Evolutionary conservation across 2,888 invertebrate species (phyloP).

Genomic region (Lepeophtheirus nordmannii): DNA sequence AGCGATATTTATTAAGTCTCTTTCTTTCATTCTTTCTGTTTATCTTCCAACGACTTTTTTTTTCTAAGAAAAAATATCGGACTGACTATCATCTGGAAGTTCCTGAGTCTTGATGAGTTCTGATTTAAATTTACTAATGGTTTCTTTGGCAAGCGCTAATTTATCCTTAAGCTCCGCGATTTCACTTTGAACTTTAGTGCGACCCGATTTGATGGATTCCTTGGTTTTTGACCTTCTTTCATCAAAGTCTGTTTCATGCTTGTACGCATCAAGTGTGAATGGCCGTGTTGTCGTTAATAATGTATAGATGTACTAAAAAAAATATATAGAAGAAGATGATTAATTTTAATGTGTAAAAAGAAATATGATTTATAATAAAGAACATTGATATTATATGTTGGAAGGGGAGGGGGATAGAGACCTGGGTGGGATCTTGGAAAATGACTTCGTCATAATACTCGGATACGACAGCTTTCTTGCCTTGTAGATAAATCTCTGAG

Average conservation of each 20-base stretch:
- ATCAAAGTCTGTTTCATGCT: conserved; percentile 57
- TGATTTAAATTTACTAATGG: conserved; percentile 45
- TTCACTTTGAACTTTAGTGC: conserved; percentile 62
- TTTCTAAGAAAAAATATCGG: not conserved
- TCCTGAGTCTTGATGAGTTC: conserved; percentile 27
- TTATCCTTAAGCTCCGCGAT: conserved; percentile 70
- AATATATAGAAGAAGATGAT: too few species aligned
- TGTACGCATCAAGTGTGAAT: conserved; percentile 53
- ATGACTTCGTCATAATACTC: conserved; percentile 93
- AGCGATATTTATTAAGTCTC: too few species aligned
- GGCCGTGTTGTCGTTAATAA: conserved; percentile 59
- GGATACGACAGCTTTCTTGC: conserved; percentile 58
- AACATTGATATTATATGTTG: not conserved
- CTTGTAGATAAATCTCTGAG: conserved; percentile 29
- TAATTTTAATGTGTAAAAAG: too few species aligned
- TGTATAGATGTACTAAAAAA: conserved; percentile 53
- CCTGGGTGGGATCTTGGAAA: conserved; percentile 43
- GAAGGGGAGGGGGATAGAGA: not conserved
- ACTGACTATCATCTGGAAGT: not conserved
- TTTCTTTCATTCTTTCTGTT: not conserved
- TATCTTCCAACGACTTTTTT: not conserved
- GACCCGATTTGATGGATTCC: conserved; percentile 57
- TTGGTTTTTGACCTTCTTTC: conserved; percentile 36
- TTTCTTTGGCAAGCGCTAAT: conserved; percentile 65
- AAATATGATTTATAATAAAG: not conserved